Evolutionary conservation across 2,888 invertebrate genomes (phyloP).

Genomic region (Drosophila paranaensis): DNA sequence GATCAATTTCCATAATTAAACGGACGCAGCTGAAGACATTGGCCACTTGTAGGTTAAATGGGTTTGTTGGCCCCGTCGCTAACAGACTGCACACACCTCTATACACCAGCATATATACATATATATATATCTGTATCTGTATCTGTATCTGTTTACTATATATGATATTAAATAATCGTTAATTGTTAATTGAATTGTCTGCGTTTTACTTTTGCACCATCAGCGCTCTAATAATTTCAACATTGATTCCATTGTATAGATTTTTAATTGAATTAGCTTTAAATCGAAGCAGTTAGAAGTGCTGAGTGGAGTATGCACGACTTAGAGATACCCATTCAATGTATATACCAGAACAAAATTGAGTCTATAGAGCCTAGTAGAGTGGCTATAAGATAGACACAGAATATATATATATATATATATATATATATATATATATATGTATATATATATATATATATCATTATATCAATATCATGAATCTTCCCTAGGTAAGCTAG

Average conservation of each 20-base stretch:
- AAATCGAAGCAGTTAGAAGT: conserved; percentile 29
- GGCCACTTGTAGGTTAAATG: conserved; percentile 80
- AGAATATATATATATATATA: neutral
- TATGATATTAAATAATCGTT: conserved; percentile 39
- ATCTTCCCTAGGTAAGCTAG: neutral
- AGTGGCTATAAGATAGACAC: neutral
- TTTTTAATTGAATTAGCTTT: conserved; percentile 57
- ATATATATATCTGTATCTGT: too few relatives aligned
- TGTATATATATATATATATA: too few relatives aligned
- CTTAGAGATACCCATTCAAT: conserved; percentile 3
- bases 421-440: too few relatives aligned
- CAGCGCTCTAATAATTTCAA: conserved; percentile 81
- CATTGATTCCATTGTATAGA: conserved; percentile 69
- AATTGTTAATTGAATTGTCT: conserved; percentile 71
- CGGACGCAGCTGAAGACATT: conserved; percentile 66
- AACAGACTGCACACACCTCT: conserved; percentile 11
- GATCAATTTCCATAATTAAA: conserved; percentile 82
- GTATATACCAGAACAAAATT: neutral
- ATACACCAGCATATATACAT: conserved; percentile 3
- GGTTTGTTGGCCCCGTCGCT: conserved; percentile 76
- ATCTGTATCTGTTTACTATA: neutral
- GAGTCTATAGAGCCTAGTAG: neutral
- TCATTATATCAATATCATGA: too few relatives aligned
- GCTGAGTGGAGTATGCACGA: neutral
- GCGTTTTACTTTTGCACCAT: conserved; percentile 62